A percentile compares a stretch with the other conserved stretches of the same genome.
These are phyloP conservation scores for Petaurus breviceps DNA, from an alignment of 2,113 vertebrate genomes.

Conservation along the genomic window DNA sequence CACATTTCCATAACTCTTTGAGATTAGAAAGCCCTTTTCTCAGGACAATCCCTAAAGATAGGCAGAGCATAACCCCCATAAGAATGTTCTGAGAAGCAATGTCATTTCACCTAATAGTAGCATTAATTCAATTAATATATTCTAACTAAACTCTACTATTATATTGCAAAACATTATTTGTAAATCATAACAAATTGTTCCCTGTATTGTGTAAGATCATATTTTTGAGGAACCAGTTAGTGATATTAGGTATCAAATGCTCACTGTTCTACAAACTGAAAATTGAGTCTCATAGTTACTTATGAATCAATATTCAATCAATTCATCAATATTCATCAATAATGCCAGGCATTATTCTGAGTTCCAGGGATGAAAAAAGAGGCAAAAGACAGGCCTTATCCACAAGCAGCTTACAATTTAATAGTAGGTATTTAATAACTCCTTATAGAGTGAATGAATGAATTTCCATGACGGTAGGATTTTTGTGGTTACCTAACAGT, in stretches of 20 bases:
- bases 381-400: background rate
- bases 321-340: no score
- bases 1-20: background rate
- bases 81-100: background rate
- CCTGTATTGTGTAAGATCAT: background rate
- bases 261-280: background rate
- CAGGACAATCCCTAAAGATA: background rate
- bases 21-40: background rate
- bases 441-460: background rate
- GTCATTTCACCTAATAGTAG: background rate
- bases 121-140: background rate
- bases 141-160: background rate
- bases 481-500: background rate
- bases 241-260: background rate
- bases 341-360: background rate
- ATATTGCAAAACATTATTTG: background rate
- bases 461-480: background rate
- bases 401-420: background rate
- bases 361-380: background rate
- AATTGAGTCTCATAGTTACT: background rate
- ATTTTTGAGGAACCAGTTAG: background rate
- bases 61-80: background rate
- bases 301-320: background rate
- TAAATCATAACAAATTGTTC: background rate
- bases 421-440: background rate